phyloP scores from a whole-genome alignment of 1,140 invertebrate species.

The Brachystomella parvula region DNA sequence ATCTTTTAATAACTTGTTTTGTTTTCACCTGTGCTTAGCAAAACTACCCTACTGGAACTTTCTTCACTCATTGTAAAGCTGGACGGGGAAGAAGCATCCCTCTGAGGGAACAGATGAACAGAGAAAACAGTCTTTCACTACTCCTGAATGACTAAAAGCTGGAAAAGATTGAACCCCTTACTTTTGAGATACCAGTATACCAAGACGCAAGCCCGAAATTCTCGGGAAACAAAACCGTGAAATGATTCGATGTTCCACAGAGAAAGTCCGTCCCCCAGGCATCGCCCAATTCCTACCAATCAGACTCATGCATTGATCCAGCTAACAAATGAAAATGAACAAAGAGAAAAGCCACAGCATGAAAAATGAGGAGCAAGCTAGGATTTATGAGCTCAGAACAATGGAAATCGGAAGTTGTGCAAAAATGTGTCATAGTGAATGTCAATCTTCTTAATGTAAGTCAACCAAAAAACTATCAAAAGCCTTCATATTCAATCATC shows the following conservation, averaged over 20 bases:
- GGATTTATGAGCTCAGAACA: neutral
- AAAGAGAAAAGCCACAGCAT: neutral
- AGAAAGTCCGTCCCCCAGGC: neutral
- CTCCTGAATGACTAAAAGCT: no score
- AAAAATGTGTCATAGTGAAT: neutral
- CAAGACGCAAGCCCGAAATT: no score
- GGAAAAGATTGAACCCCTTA: no score
- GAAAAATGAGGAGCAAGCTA: neutral
- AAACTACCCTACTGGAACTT: neutral
- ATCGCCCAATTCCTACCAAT: neutral
- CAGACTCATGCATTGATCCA: neutral
- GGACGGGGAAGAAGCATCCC: no score
- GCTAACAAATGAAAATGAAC: neutral
- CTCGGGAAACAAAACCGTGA: neutral
- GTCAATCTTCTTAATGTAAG: no score
- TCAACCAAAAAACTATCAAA: no score
- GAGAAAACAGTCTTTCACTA: no score
- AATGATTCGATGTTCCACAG: neutral
- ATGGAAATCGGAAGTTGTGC: neutral
- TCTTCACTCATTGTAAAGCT: conserved; percentile 2
- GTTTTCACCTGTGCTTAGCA: neutral
- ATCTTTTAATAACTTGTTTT: no score
- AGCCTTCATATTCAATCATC: neutral
- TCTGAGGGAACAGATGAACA: no score
- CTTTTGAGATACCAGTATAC: no score